A percentile compares a stretch with the other conserved stretches of the same genome.
These are phyloP conservation scores for Watersipora subatra DNA, from an alignment of 1,140 invertebrate species.

Conservation along the genomic window DNA sequence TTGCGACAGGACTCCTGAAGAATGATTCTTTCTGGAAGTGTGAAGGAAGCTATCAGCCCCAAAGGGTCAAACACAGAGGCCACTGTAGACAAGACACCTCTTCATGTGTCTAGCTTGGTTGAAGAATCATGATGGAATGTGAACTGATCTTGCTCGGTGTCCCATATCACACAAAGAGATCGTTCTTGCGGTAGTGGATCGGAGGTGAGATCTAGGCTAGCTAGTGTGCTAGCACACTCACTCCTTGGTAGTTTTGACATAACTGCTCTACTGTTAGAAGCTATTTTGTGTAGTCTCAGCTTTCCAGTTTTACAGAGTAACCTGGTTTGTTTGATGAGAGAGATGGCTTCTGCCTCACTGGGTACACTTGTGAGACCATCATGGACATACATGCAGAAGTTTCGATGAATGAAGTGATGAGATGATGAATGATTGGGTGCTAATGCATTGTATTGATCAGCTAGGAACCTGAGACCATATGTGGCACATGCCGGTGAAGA, in stretches of 20 bases:
- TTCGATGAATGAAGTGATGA: no score
- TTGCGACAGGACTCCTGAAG: background rate
- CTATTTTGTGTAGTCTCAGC: conserved; percentile 16
- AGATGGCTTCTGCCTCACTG: no score
- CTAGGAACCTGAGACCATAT: no score
- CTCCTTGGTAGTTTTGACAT: conserved; percentile 9
- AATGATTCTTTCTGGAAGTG: conserved; percentile 5
- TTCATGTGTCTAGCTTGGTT: background rate
- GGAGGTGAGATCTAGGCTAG: background rate
- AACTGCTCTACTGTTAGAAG: conserved; percentile 14
- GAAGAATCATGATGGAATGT: background rate
- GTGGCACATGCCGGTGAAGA: no score
- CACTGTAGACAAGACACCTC: conserved; percentile 8
- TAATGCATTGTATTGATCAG: no score
- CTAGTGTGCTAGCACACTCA: conserved; percentile 3
- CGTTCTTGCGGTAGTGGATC: conserved; percentile 4
- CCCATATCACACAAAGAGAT: conserved; percentile 5
- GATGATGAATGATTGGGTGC: no score
- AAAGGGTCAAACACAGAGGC: conserved; percentile 8
- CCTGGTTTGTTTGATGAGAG: background rate
- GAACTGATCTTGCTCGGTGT: conserved; percentile 2
- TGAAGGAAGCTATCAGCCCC: background rate
- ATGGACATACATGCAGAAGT: no score
- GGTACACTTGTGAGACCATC: no score
- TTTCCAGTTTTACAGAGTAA: conserved; percentile 11